Percentiles rank a stretch among this genome's conserved stretches.
phyloP scores from a whole-genome alignment of 2,797 vertebrate genomes.

The Phrynocephalus vlangalii region DNA sequence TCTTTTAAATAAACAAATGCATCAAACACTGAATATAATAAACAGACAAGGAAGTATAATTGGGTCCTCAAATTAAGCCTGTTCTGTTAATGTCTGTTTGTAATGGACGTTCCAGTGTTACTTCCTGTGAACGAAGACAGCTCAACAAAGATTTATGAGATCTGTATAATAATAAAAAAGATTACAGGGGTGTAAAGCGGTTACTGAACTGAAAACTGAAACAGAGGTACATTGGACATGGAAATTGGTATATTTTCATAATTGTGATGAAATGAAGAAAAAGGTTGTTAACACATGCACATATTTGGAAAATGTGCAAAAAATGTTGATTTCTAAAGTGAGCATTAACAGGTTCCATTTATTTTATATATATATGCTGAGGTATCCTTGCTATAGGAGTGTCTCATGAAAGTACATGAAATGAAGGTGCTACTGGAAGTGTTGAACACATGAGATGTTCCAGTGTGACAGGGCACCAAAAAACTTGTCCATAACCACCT shows the following conservation, averaged over 20 bases:
- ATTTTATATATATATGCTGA: background rate
- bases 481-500: background rate
- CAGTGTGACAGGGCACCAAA: background rate
- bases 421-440: background rate
- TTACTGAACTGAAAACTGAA: background rate
- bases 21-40: background rate
- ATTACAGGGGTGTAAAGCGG: background rate
- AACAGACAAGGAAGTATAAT: background rate
- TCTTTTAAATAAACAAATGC: background rate
- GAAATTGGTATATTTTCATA: background rate
- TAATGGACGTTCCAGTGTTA: background rate
- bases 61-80: background rate
- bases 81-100: background rate
- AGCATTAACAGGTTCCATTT: background rate
- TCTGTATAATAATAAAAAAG: too few species aligned
- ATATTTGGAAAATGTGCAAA: background rate
- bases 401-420: background rate
- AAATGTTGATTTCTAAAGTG: background rate
- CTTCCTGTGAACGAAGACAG: background rate
- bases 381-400: background rate
- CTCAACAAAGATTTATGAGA: too few species aligned
- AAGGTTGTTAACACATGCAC: background rate
- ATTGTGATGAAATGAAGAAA: background rate
- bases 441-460: background rate
- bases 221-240: background rate